Evolutionary conservation across 2,797 vertebrate species (phyloP).

Genomic region (Sparus aurata): DNA sequence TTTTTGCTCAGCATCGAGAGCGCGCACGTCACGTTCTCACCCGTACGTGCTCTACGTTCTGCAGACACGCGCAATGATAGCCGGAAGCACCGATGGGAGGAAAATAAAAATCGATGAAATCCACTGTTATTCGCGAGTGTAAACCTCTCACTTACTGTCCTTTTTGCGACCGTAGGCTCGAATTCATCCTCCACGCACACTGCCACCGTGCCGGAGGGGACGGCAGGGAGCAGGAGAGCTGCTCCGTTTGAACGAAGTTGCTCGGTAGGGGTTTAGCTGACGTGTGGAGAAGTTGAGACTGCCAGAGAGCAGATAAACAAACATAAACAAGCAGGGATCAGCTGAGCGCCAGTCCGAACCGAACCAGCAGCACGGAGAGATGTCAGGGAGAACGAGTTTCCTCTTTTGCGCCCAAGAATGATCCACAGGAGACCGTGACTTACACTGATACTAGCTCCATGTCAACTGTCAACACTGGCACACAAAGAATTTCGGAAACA

Average conservation of each 20-base stretch:
- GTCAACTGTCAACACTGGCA: slow-evolving; percentile 80
- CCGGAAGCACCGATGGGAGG: slow-evolving; percentile 87
- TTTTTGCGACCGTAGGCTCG: slow-evolving; percentile 51
- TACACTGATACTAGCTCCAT: slow-evolving; percentile 65
- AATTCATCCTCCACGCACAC: slow-evolving; percentile 17
- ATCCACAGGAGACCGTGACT: slow-evolving; percentile 68
- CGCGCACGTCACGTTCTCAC: slow-evolving; percentile 78
- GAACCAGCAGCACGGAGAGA: slow-evolving; percentile 68
- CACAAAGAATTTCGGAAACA: slow-evolving; percentile 80
- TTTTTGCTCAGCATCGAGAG: slow-evolving; percentile 27
- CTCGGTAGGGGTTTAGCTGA: slow-evolving; percentile 82
- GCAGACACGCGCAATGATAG: slow-evolving; percentile 84
- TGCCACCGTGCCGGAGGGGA: slow-evolving; percentile 49
- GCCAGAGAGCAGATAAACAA: slow-evolving; percentile 83
- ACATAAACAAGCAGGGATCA: slow-evolving; percentile 86
- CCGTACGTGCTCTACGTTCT: slow-evolving; percentile 73
- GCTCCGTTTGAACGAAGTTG: slow-evolving; percentile 71
- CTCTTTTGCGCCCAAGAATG: slow-evolving; percentile 63
- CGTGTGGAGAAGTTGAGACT: slow-evolving; percentile 85
- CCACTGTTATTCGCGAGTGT: slow-evolving; percentile 64
- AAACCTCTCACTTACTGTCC: slow-evolving; percentile 55
- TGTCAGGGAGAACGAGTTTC: slow-evolving; percentile 66
- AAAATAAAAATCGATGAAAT: slow-evolving; percentile 85
- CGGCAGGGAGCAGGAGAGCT: slow-evolving; percentile 43
- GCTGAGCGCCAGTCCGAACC: slow-evolving; percentile 78